phyloP scores from a whole-genome alignment of 2,113 vertebrate species.

The Heliornis fulica region DNA sequence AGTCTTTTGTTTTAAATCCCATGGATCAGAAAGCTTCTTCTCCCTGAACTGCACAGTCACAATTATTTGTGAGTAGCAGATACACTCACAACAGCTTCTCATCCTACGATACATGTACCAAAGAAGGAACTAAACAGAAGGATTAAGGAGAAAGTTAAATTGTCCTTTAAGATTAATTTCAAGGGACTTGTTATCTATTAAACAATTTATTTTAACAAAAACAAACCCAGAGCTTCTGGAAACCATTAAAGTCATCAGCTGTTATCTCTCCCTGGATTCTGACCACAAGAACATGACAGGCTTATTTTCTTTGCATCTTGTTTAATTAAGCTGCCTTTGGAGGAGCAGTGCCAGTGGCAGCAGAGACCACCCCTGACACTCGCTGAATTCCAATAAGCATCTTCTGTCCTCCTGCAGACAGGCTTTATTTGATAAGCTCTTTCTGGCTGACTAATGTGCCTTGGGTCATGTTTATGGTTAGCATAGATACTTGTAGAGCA shows the following conservation, averaged over 20 bases:
- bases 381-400: not conserved
- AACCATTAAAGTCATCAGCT: not conserved
- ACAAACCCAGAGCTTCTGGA: not conserved
- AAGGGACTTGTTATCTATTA: not conserved
- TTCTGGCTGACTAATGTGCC: not conserved
- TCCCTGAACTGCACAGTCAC: not conserved
- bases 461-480: conserved; percentile 23
- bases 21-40: not conserved
- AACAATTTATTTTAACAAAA: not conserved
- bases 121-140: not conserved
- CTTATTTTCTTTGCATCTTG: not conserved
- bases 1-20: not conserved
- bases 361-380: not conserved
- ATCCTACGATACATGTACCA: not conserved
- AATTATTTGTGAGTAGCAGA: not conserved
- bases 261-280: not conserved
- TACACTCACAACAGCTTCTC: not conserved
- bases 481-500: not conserved
- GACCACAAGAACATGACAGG: not conserved
- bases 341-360: not conserved
- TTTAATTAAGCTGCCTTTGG: not conserved
- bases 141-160: not conserved
- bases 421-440: conserved; percentile 18
- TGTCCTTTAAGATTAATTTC: not conserved
- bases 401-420: not conserved